Percentiles rank a stretch among this genome's conserved stretches.
Conservation (phyloP, 2,797 vertebrate species). For the Lerista edwardsae region DNA sequence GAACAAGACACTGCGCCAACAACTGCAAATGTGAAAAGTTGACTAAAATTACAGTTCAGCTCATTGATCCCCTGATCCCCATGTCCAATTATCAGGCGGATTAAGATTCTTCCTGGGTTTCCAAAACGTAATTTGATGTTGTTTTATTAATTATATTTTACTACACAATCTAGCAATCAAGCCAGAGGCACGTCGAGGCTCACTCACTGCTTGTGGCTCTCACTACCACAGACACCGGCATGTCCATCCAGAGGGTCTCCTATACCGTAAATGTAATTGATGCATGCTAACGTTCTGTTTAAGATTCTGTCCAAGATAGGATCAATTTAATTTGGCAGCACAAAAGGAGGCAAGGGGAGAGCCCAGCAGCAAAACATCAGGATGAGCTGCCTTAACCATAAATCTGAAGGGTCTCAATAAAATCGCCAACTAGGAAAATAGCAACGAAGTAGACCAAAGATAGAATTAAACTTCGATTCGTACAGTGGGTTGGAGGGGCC, state of each 20-base stretch:
- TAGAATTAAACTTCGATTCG: not conserved
- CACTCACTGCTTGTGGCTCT: not conserved
- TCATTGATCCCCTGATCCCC: slow-evolving; percentile 27
- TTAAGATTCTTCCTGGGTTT: slow-evolving; percentile 21
- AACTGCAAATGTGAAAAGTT: slow-evolving; percentile 13
- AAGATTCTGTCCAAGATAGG: slow-evolving; percentile 36
- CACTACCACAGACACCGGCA: not conserved
- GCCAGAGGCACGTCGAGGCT: not conserved
- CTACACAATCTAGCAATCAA: slow-evolving; percentile 14
- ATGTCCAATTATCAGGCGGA: slow-evolving; percentile 6
- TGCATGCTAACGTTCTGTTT: not conserved
- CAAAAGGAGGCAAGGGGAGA: slow-evolving; percentile 10
- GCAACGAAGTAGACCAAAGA: not conserved
- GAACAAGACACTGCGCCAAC: slow-evolving; percentile 30
- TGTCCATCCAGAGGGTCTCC: slow-evolving; percentile 33
- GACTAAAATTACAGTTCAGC: slow-evolving; percentile 14
- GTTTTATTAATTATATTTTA: slow-evolving; percentile 30
- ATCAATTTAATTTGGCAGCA: slow-evolving; percentile 18
- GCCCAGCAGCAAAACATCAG: not conserved
- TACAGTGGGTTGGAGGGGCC: not conserved
- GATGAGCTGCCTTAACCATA: not conserved
- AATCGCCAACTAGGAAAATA: not conserved
- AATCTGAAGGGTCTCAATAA: not conserved
- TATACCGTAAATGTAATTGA: slow-evolving; percentile 22
- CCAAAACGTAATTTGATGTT: slow-evolving; percentile 37